A percentile compares a stretch with the other conserved stretches of the same genome.
Conservation (phyloP, 2,113 vertebrate genomes). For the Mustelus asterias region DNA sequence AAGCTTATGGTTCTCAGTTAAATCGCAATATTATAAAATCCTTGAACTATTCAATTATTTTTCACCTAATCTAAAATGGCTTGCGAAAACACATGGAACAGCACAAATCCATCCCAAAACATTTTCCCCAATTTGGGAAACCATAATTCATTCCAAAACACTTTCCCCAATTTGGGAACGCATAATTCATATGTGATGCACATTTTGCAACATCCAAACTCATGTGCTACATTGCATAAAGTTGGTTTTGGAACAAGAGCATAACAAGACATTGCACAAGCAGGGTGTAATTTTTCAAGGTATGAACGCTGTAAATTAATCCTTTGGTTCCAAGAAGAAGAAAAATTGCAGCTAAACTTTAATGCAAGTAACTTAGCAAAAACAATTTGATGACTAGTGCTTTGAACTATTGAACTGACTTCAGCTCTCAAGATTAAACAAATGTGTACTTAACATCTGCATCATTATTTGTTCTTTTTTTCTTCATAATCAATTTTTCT, state of each 20-base stretch:
- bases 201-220: background rate
- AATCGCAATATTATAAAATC: background rate
- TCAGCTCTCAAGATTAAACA: background rate
- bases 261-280: background rate
- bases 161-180: background rate
- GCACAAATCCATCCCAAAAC: slow-evolving; percentile 55
- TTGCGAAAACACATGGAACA: slow-evolving; percentile 42
- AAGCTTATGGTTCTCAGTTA: background rate
- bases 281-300: background rate
- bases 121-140: background rate
- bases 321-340: background rate
- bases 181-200: background rate
- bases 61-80: slow-evolving; percentile 44
- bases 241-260: background rate
- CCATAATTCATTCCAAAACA: slow-evolving; percentile 41
- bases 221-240: background rate
- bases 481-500: background rate
- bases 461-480: too few relatives aligned
- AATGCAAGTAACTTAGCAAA: background rate
- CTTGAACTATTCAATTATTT: background rate
- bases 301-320: background rate
- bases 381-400: background rate
- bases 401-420: background rate
- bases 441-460: background rate
- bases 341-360: background rate